phyloP scores from a whole-genome alignment of 2,888 invertebrate genomes.

The Tetanocera ferruginea region DNA sequence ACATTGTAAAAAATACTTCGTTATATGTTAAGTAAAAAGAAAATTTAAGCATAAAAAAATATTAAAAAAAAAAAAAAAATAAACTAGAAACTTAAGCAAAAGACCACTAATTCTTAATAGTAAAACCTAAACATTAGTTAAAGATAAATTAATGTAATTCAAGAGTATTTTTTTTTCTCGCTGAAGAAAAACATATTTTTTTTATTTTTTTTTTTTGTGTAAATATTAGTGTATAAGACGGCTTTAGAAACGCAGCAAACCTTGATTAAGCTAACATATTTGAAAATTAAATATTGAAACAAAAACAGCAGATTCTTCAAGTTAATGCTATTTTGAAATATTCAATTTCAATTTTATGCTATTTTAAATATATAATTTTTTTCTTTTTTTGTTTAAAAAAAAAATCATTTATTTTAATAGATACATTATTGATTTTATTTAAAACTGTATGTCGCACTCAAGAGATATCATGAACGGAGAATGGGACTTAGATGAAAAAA shows the following conservation, averaged over 20 bases:
- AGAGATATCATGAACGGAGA: no score
- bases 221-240: conserved; percentile 10
- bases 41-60: background rate
- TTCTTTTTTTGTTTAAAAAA: no score
- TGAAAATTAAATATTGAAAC: background rate
- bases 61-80: background rate
- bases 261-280: background rate
- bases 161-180: background rate
- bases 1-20: conserved; percentile 17
- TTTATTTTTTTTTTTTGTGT: conserved; percentile 5
- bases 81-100: conserved; percentile 25
- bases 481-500: no score
- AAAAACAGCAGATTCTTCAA: background rate
- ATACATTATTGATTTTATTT: no score
- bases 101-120: conserved; percentile 62
- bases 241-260: background rate
- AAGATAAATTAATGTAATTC: background rate
- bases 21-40: background rate
- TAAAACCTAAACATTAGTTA: conserved; percentile 49
- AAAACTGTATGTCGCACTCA: no score
- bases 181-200: background rate
- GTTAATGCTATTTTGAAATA: no score
- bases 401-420: no score
- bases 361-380: no score
- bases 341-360: no score